A percentile compares a stretch with the other conserved stretches of the same genome.
phyloP scores from a whole-genome alignment of 1,140 invertebrate species.

The Drosophila dunni region DNA sequence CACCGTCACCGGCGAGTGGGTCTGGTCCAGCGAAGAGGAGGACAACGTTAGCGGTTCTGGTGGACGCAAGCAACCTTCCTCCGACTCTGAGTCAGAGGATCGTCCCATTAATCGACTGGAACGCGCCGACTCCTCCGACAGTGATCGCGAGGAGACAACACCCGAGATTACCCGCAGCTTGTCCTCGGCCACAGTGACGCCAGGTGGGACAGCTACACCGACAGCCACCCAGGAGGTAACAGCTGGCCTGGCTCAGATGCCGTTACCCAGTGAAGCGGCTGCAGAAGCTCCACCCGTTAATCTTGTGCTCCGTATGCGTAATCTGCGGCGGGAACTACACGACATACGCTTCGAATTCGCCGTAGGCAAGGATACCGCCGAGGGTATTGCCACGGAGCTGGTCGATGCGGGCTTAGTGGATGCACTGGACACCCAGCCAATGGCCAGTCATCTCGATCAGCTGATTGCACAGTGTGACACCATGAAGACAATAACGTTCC shows the following conservation, averaged over 20 bases:
- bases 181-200: slow-evolving; percentile 66
- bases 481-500: slow-evolving; percentile 93
- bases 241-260: slow-evolving; percentile 64
- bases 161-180: slow-evolving; percentile 75
- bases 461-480: slow-evolving; percentile 90
- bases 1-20: slow-evolving; percentile 98
- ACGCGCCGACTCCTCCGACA: slow-evolving; percentile 86
- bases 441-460: slow-evolving; percentile 96
- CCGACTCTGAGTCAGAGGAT: slow-evolving; percentile 84
- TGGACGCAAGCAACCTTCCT: slow-evolving; percentile 77
- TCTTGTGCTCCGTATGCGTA: slow-evolving; percentile 93
- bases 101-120: slow-evolving; percentile 86
- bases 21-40: slow-evolving; percentile 95
- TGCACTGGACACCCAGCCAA: slow-evolving; percentile 94
- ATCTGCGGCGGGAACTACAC: slow-evolving; percentile 95
- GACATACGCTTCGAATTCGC: slow-evolving; percentile 99
- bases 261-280: slow-evolving; percentile 56
- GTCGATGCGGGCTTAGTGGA: slow-evolving; percentile 97
- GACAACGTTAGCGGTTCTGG: slow-evolving; percentile 80
- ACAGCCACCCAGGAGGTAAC: slow-evolving; percentile 55
- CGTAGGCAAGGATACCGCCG: slow-evolving; percentile 95
- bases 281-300: slow-evolving; percentile 86
- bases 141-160: slow-evolving; percentile 78
- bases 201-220: slow-evolving; percentile 15
- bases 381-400: slow-evolving; percentile 97